phyloP scores from a whole-genome alignment of 2,113 vertebrate species.

The Aldabrachelys gigantea region DNA sequence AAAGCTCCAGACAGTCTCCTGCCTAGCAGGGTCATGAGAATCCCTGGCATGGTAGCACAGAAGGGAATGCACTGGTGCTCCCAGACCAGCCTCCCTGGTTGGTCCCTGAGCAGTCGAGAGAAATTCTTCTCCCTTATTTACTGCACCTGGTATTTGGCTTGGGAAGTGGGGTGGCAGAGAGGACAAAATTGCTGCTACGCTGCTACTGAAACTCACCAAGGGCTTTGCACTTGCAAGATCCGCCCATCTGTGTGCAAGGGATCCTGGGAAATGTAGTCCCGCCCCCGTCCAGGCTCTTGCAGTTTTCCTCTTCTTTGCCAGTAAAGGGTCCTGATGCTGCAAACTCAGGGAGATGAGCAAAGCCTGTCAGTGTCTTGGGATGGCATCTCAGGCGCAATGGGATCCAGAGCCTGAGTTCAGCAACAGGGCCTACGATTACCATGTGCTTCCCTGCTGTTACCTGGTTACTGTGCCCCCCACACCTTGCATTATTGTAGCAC shows the following conservation, averaged over 20 bases:
- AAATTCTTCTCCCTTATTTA: constrained; percentile 33
- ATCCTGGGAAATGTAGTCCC: constrained; percentile 6
- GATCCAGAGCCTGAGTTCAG: too few relatives aligned
- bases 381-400: not conserved
- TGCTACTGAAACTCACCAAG: not conserved
- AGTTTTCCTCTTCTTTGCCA: not conserved
- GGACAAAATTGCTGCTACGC: not conserved
- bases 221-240: not conserved
- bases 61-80: not conserved
- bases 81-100: not conserved
- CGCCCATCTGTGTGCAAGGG: not conserved
- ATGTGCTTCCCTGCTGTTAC: not conserved
- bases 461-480: not conserved
- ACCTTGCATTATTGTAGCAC: not conserved
- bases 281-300: not conserved
- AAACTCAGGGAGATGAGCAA: not conserved
- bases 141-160: not conserved
- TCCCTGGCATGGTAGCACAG: not conserved
- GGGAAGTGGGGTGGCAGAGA: not conserved
- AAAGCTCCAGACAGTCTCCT: not conserved
- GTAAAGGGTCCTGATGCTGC: not conserved
- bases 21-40: not conserved
- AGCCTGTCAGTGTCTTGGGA: not conserved
- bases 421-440: not conserved
- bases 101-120: not conserved